Evolutionary conservation across 2,797 vertebrate genomes (phyloP).

Genomic region (Dermochelys coriacea): DNA sequence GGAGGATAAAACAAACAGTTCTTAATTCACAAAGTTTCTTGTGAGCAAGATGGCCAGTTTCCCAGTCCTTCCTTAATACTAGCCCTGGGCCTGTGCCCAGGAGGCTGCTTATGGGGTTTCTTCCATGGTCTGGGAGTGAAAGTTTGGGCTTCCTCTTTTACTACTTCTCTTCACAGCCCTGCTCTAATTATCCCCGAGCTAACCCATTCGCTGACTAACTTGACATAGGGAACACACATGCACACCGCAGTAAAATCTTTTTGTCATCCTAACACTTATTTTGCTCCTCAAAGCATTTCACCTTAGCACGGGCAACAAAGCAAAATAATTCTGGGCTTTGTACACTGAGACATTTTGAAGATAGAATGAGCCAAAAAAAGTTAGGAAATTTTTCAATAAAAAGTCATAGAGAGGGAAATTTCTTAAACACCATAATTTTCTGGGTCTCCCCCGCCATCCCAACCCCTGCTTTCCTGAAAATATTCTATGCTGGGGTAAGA

Average conservation of each 20-base stretch:
- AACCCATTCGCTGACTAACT: not conserved
- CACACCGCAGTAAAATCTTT: not conserved
- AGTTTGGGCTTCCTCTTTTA: not conserved
- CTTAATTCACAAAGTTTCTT: not conserved
- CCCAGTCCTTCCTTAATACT: not conserved
- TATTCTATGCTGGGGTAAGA: not conserved
- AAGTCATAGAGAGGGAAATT: not conserved
- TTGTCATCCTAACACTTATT: not conserved
- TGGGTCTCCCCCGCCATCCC: not conserved
- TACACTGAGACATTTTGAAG: not conserved
- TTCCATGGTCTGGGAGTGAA: not conserved
- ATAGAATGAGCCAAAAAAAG: not conserved
- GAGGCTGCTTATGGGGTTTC: not conserved
- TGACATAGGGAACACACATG: not conserved
- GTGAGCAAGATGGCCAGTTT: not conserved
- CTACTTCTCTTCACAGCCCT: not conserved
- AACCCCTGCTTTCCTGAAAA: not conserved
- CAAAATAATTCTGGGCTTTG: not conserved
- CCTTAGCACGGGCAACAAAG: not conserved
- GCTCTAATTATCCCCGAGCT: not conserved
- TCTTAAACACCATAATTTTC: not conserved
- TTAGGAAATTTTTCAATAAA: not conserved
- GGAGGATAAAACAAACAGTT: slow-evolving; percentile 14
- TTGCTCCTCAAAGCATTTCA: not conserved
- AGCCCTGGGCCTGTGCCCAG: not conserved